Conservation (phyloP, 2,888 invertebrate genomes). For the Calliphora vomitoria region DNA sequence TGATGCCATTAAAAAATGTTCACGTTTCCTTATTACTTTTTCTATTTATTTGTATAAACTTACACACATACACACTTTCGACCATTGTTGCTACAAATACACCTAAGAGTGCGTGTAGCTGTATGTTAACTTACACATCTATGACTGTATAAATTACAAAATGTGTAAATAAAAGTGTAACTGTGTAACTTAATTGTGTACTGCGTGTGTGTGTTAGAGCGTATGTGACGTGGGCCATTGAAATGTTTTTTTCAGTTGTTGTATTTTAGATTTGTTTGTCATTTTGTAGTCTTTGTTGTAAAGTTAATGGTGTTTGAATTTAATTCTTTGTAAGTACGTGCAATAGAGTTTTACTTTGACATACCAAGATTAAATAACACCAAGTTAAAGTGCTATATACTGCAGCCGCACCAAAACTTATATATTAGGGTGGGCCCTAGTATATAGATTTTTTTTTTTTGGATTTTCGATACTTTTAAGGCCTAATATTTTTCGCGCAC, state of each 20-base stretch:
- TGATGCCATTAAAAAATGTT: slow-evolving; percentile 41
- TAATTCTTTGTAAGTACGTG: slow-evolving; percentile 52
- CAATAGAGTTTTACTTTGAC: slow-evolving; percentile 9
- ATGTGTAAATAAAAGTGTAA: too few species aligned
- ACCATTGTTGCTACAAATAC: background rate
- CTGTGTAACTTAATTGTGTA: too few species aligned
- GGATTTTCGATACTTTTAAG: too few species aligned
- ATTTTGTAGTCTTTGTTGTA: slow-evolving; percentile 59
- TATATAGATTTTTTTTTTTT: too few species aligned
- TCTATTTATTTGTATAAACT: background rate
- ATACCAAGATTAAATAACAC: background rate
- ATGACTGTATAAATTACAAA: too few species aligned
- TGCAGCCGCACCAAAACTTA: too few species aligned
- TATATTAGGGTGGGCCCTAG: too few species aligned
- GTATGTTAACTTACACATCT: background rate
- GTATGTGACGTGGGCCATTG: background rate
- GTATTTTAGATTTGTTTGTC: slow-evolving; percentile 51
- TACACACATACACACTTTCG: background rate
- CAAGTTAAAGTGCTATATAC: background rate
- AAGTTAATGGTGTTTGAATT: slow-evolving; percentile 63
- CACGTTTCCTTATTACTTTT: slow-evolving; percentile 18
- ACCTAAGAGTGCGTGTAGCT: background rate
- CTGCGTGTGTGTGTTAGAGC: too few species aligned
- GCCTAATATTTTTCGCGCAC: too few species aligned
- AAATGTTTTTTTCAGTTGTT: slow-evolving; percentile 9